Evolutionary conservation across 2,888 invertebrate species (phyloP).

Genomic region (Pegoplata infirma): DNA sequence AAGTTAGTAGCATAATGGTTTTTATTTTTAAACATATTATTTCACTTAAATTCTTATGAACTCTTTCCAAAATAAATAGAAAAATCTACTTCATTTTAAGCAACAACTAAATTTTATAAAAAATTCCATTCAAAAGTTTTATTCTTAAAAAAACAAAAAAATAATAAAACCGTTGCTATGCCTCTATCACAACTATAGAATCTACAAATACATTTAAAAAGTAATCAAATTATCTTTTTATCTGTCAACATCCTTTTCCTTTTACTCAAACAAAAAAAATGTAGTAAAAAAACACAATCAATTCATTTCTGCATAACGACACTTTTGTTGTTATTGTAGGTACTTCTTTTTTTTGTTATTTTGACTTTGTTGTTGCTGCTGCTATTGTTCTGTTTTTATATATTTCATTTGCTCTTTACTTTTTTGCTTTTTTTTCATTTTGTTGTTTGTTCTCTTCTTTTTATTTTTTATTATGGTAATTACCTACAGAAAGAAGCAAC

Average conservation of each 20-base stretch:
- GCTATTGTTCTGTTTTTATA: neutral
- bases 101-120: no score
- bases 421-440: neutral
- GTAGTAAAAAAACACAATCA: constrained; percentile 4
- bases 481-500: constrained; percentile 11
- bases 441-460: constrained; percentile 1
- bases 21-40: no score
- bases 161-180: no score
- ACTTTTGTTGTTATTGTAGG: constrained; percentile 3
- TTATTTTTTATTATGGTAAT: constrained; percentile 30
- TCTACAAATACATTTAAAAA: neutral
- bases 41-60: no score
- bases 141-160: no score
- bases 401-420: neutral
- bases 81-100: no score
- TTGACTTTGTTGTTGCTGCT: no score
- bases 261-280: neutral
- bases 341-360: neutral
- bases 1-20: no score
- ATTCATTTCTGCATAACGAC: constrained; percentile 26
- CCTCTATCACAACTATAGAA: neutral
- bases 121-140: no score
- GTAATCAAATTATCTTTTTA: constrained; percentile 32
- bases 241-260: constrained; percentile 26
- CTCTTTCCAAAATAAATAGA: no score